Evolutionary conservation across 2,113 vertebrate species (phyloP).

Genomic region (Eubucco bourcierii): DNA sequence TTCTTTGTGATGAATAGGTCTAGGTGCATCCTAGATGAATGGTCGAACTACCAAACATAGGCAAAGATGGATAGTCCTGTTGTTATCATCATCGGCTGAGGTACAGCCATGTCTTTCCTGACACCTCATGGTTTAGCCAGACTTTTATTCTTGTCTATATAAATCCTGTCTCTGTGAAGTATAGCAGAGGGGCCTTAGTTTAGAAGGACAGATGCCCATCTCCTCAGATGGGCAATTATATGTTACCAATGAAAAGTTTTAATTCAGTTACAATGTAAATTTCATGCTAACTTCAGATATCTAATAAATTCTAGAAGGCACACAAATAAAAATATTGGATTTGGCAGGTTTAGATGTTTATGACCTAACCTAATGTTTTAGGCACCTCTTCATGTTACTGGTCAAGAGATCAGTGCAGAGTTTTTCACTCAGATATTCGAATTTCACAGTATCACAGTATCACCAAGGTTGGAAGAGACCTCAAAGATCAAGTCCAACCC

Average conservation of each 20-base stretch:
- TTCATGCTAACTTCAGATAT: background rate
- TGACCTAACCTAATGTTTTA: background rate
- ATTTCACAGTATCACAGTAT: too few relatives aligned
- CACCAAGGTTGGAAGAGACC: too few relatives aligned
- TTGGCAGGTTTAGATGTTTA: background rate
- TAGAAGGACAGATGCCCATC: background rate
- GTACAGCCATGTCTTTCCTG: background rate
- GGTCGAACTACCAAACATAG: background rate
- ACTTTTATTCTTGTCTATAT: background rate
- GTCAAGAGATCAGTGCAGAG: background rate
- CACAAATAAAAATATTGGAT: background rate
- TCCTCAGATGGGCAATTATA: background rate
- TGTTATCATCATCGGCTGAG: background rate
- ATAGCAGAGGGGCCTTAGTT: background rate
- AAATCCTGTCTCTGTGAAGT: background rate
- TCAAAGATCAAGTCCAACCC: too few relatives aligned
- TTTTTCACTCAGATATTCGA: background rate
- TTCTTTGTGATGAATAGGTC: background rate
- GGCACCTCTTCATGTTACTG: background rate
- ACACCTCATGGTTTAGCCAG: background rate
- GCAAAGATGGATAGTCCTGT: background rate
- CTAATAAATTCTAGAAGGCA: background rate
- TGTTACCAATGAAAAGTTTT: rapidly evolving
- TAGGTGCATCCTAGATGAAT: background rate
- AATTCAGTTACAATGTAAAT: background rate